Base-by-base conservation (phyloP, 2,113 vertebrate genomes). In the Brachyhypopomus occidentalis region DNA sequence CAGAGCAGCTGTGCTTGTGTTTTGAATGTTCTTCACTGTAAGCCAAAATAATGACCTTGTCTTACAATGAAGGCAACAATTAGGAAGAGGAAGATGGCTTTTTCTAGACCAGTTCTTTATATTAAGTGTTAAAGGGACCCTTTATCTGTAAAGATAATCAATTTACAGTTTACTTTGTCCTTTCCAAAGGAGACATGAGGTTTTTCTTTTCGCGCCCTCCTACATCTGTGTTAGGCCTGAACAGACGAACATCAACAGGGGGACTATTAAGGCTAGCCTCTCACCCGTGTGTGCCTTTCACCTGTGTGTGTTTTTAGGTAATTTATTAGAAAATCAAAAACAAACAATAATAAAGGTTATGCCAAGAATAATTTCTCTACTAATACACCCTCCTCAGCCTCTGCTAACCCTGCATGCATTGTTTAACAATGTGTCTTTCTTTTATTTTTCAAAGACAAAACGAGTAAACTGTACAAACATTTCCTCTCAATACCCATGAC, bases 101-200 rank as follows among this genome's bases (percentile, higher is more conserved):
- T 58, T 30, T 72, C 45, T n/a, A 17, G 22, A 60, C 58, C 20
- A 77, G 45, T 77, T 64, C 41, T 64, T 27, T 14, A 16, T n/a
- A 79, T 72, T 19, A 72, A 52, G 19, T 22, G 56, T 48, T 72
- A 70, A 62, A 63, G 38, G 30, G 41, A 72, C 78, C 58, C 62
- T 79, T 79, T 19, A 14, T 36, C 56, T 16, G 1, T 63, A 72
- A 72, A 79, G 56, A 67, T 79, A 56, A n/a, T 14, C 3, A 2
- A 22, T 14, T 45, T 62, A 3, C 11, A 7, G 4, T 58, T 72
- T 62, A 7, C 0, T 52, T 55, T 63, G 67, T 38, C 38, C 56
- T 72, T 79, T 79, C 2, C 52, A 22, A 19, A 11, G 5, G 41
- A 34, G 19, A 72, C 56, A 22, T 16, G 0, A 62, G 38, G 67